Base-by-base conservation (phyloP, 2,888 invertebrate genomes). In the Dasysyrphus tricinctus region DNA sequence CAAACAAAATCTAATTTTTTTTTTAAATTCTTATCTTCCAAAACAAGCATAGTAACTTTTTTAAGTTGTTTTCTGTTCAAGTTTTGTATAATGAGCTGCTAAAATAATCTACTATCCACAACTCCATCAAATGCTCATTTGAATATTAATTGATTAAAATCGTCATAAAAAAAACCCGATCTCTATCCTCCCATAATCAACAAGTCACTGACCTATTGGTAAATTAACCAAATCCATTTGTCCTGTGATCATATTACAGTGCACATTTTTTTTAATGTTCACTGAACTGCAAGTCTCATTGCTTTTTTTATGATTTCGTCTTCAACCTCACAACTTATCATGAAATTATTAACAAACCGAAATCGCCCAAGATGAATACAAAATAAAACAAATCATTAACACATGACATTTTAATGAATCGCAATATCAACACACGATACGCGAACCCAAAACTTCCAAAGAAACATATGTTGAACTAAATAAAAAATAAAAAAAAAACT, bases 401-500 rank as follows among this genome's bases (percentile, higher is more conserved):
- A 90, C 90, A 90, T 90, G 89, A 89, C 89, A 90, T 89, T 90
- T 90, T 90, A 91, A 90, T 91, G 90, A 89, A 88, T 88, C 73
- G 88, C 79, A 72, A 83, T 88, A 88, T 88, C 57, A 80, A 82
- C 77, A 57, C 72, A 65, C 65, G 51, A 61, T 24, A 42, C 42
- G 42, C 39, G 14, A 61, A 79, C 81, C 51, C 78, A 86, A 80
- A 87, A 78, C 54, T 63, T 69, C 75, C 80, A 59, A 44, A 29
- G 32, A 63, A 75, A 47, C 67, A 82, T 67, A 63, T 77, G 82
- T 69, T 77, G 51, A 67, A 75, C 63, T 59, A 47, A 73, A 70
- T 47, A 56, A 4, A 32, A 63, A 11, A 49, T 49, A 49, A 34
- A 32, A 42, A n/a, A 32, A 16, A 57, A 16, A 44, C n/a, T 1